Evolutionary conservation across 2,797 vertebrate species (phyloP), one percentile per base, ranked within the genome.

Genomic region (Eupleurogrammus muticus): DNA sequence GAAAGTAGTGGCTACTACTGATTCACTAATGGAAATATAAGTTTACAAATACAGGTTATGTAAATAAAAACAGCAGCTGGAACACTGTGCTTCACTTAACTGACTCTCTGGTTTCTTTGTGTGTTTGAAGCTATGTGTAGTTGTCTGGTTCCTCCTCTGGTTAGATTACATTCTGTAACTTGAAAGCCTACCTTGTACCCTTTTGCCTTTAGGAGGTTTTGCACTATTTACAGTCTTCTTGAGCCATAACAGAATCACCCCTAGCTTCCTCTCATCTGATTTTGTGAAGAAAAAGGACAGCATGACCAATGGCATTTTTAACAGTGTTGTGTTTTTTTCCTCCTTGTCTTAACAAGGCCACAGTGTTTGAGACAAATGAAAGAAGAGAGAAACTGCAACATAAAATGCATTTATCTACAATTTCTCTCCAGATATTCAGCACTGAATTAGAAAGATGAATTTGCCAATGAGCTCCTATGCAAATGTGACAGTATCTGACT

Each of bases 371-470:
- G 36, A 69, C 20, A 20, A 58, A 42, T 17, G 38, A 60, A 46
- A 36, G 9, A 53, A 10, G n/a, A 11, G 16, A 47, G 53, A 40
- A 24, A 23, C 11, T 1, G 57, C 68, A 64, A 47, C 61, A 53
- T 51, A 70, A 66, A 68, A 70, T 70, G 53, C 66, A 69, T 71
- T 73, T 70, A 51, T 75, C 63, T 20, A 19, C 69, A 62, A 69
- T 49, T 46, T 44, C 53, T 52, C 75, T 73, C 58, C 12, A 44
- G 83, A 82, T 77, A 79, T 20, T 66, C 24, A 19, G 58, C 54
- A 21, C 34, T 67, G 81, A 81, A 80, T 84, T 83, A 77, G 14
- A 62, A 78, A 73, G n/a, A 57, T 50, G 12, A 40, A 2, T 57
- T 13, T 56, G 44, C 51, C 13, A 52, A 70, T 66, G 56, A 38